These are phyloP conservation scores for Cerceris rybyensis DNA, from an alignment of 2,888 invertebrate species.

Conservation along the genomic window DNA sequence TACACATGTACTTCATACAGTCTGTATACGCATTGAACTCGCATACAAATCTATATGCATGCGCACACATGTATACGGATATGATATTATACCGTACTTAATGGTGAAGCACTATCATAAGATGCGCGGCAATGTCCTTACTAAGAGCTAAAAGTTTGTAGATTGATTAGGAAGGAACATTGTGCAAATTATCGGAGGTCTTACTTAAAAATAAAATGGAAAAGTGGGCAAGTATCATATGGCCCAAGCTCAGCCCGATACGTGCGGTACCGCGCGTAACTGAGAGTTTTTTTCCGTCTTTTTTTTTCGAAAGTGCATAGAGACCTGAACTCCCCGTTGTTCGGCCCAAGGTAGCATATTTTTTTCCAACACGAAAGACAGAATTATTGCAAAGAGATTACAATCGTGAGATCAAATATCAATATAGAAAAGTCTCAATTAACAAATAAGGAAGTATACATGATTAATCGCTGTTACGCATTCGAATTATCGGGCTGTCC, in stretches of 20 bases:
- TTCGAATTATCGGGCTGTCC: conserved; percentile 56
- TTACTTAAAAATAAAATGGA: conserved; percentile 56
- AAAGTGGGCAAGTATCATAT: conserved; percentile 59
- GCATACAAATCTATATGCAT: conserved; percentile 59
- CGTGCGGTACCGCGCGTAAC: conserved; percentile 34
- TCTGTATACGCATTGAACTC: conserved; percentile 48
- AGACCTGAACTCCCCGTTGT: conserved; percentile 6
- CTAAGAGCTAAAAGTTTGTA: conserved; percentile 59
- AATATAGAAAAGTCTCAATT: conserved; percentile 34
- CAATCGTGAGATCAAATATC: conserved; percentile 63
- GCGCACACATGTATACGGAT: conserved; percentile 65
- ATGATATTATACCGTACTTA: conserved; percentile 68
- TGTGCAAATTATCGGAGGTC: conserved; percentile 64
- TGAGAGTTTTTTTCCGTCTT: conserved; percentile 19
- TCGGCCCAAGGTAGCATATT: conserved; percentile 41
- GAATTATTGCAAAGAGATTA: conserved; percentile 52
- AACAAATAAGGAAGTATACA: conserved; percentile 46
- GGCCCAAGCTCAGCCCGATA: conserved; percentile 60
- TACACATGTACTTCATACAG: conserved; percentile 57
- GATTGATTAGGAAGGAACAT: conserved; percentile 66
- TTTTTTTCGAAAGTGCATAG: conserved; percentile 13
- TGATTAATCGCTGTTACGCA: conserved; percentile 29
- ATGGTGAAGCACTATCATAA: conserved; percentile 67
- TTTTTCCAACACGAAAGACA: conserved; percentile 46
- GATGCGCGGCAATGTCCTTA: conserved; percentile 68